Base-by-base conservation (phyloP, 2,113 vertebrate genomes). In the Silurus meridionalis region DNA sequence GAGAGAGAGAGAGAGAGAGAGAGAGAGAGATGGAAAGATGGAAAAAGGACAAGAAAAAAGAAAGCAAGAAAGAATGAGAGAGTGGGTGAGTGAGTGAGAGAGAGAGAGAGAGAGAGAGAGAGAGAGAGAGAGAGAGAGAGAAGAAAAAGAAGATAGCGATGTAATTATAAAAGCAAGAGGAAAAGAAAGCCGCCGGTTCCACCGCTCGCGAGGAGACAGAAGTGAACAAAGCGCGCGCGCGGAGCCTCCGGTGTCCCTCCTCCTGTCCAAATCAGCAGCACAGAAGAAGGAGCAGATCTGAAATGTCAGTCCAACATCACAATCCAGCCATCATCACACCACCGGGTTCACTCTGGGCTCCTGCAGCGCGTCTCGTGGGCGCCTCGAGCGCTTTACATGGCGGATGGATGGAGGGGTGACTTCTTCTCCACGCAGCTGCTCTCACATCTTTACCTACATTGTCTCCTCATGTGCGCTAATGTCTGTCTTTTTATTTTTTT, bases 151-250 rank as follows among this genome's bases (percentile, higher is more conserved):
- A 28, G 21, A 46, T 21, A 86, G 63, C 83, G 48, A 17, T 63
- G 69, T 37, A 37, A 37, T 37, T 37, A 37, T 37, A 37, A 37
- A 37, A 37, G 37, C 37, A 37, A 37, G 37, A 37, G 2, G 37
- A 37, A 37, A 37, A 37, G 37, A 37, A 37, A 37, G 37, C 37
- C 82, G 82, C 61, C 75, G 21, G 77, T 69, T 84, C 63, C 74
- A 23, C 83, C 50, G 83, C 80, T 80, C 86, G 88, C 83, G 80
- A 82, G 25, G 79, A 89, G 80, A 83, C 19, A 78, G 80, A 66
- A 82, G 71, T 85, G 88, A 89, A 89, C 88, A 89, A 89, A 89
- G 87, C 37, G 86, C 88, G 88, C 74, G 87, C 84, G 71, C 52
- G 71, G 83, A 80, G 66, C n/a, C 69, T 63, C 28, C 52, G 78